Evolutionary conservation across 1,140 invertebrate species (phyloP), one percentile per base, ranked within the genome.

Genomic region (Oryzaephilus surinamensis): DNA sequence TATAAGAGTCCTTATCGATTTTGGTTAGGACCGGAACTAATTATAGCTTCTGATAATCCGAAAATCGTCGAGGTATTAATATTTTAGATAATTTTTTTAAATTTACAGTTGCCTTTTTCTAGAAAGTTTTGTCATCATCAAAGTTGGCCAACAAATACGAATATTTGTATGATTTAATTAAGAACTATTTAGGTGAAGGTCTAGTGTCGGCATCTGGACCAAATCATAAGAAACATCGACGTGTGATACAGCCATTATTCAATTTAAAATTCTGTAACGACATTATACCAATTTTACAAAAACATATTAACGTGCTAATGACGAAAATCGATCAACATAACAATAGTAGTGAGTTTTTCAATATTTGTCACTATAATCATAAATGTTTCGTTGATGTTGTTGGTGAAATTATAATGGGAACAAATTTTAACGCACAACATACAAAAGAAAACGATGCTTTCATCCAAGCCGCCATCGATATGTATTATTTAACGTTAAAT

Each of bases 111-210:
- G 7, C n/a, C 7, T 24, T 28, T 7, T 45, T 45, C 2, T 32
- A 49, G 46, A 49, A 46, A 37, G 43, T 49, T 15, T 18, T 49
- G 39, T 31, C 38, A 5, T 46, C 43, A 6, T 33, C 43, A 5
- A 49, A 43, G 33, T 49, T 49, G 14, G 24, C 30, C 11, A 20
- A 38, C 15, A 49, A 49, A 30, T 28, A 41, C 18, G 34, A 40
- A n/a, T n/a, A n/a, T 4, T 17, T 49, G 5, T 49, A 49, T 18
- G 38, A 34, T 16, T 38, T 49, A 18, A 13, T 45, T 4, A 27
- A 46, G 37, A 14, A 10, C 13, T 38, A 34, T 34, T 18, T 46
- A 6, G 43, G 43, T 15, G 36, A 49, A n/a, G 46, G 43, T 1
- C 11, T 49, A 14, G 29, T 49, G 12, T 33, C 17, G 12, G 38